Evolutionary conservation across 2,797 vertebrate genomes (phyloP).

Genomic region (Arnoldichthys spilopterus): DNA sequence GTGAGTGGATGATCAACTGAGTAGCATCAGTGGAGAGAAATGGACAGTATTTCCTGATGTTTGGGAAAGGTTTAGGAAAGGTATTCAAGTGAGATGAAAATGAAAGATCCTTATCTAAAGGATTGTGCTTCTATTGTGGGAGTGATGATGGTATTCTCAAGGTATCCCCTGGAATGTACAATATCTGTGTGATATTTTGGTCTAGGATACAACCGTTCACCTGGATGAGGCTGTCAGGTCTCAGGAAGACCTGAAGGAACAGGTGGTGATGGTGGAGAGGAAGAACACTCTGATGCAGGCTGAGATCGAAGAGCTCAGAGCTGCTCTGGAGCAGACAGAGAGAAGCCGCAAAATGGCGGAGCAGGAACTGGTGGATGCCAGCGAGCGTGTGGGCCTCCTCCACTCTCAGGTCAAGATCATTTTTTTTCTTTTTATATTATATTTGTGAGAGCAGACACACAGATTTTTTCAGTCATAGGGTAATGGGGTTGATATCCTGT

Average conservation of each 20-base stretch:
- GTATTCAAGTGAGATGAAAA: no score
- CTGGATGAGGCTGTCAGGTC: constrained; percentile 79
- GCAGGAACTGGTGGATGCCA: constrained; percentile 82
- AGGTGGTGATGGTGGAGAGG: constrained; percentile 79
- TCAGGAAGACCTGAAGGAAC: constrained; percentile 84
- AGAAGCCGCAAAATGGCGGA: constrained; percentile 79
- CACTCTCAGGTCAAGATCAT: constrained; percentile 69
- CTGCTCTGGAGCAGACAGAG: constrained; percentile 83
- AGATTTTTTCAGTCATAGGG: no score
- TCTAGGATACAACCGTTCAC: constrained; percentile 79
- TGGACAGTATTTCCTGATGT: no score
- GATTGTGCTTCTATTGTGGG: no score
- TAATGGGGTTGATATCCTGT: no score
- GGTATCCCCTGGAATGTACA: no score
- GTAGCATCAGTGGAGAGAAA: no score
- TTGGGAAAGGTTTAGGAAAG: no score
- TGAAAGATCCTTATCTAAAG: no score
- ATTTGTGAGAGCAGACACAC: no score
- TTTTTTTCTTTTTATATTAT: neutral
- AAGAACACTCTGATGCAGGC: constrained; percentile 79
- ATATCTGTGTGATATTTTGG: neutral
- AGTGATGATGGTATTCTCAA: no score
- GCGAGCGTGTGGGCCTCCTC: constrained; percentile 79
- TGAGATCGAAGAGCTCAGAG: constrained; percentile 83
- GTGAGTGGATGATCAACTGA: no score